A percentile compares a stretch with the other conserved stretches of the same genome.
These are phyloP conservation scores for Volucella zonaria DNA, from an alignment of 2,888 invertebrate species.

Conservation along the genomic window DNA sequence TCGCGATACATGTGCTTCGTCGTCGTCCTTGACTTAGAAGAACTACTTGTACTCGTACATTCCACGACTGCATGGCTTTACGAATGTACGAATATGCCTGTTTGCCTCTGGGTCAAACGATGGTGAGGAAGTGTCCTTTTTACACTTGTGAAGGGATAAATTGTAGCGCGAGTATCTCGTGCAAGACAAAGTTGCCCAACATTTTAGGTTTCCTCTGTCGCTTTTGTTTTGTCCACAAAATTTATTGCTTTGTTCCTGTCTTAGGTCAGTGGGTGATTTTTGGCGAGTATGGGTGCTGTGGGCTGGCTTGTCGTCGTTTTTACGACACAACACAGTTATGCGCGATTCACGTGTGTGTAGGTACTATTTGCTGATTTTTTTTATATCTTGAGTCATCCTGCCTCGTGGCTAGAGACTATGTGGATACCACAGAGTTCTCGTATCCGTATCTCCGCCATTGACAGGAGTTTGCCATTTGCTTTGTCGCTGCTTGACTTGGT, in stretches of 20 bases:
- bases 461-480: conserved; percentile 69
- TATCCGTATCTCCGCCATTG: conserved; percentile 47
- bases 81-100: too few species aligned
- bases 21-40: conserved; percentile 68
- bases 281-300: not conserved
- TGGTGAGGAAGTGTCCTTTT: conserved; percentile 43
- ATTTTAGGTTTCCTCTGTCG: conserved; percentile 53
- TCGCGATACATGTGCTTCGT: conserved; percentile 32
- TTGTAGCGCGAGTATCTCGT: conserved; percentile 35
- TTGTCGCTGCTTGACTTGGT: conserved; percentile 44
- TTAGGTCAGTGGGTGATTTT: conserved; percentile 2
- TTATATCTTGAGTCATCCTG: conserved; percentile 46
- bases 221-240: conserved; percentile 64
- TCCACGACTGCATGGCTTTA: conserved; percentile 3
- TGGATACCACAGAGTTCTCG: not conserved
- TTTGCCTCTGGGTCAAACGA: too few species aligned
- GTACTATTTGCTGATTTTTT: conserved; percentile 55
- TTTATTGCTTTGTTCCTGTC: conserved; percentile 61
- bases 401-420: not conserved
- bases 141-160: conserved; percentile 57
- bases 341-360: conserved; percentile 16
- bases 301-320: conserved; percentile 4
- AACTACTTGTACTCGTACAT: not conserved
- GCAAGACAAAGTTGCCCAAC: conserved; percentile 66
- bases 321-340: conserved; percentile 17